Evolutionary conservation across 2,888 invertebrate genomes (phyloP), one percentile per base, ranked within the genome.

Genomic region (Tanytarsus gracilentus): DNA sequence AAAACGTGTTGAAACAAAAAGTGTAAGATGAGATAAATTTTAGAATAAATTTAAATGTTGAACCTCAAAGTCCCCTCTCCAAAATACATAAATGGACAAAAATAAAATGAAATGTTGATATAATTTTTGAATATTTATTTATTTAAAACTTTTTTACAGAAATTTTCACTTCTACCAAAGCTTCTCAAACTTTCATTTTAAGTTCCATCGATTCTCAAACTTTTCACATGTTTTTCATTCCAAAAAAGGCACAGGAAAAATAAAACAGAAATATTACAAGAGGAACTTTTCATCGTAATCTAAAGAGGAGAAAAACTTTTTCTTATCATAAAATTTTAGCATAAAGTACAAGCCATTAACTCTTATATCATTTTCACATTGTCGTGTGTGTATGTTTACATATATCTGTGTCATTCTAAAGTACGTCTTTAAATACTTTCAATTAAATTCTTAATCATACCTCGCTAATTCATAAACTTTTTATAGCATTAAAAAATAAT

Each of bases 91-190:
- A 58, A 58, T 48, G 58, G 58, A 48, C 36, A 23, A 39, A 55
- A 53, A 40, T 33, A 40, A 27, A 33, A 55, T 55, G 55, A 55
- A 55, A 40, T 26, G 55, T 55, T 55, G 55, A 55, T 26, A 55
- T 40, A 55, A 55, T 40, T 23, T 8, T 26, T 21, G 14, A 30
- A 30, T 58, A 7, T 58, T 58, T 16, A 16, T 51, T 18, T 29
- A 39, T 21, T 58, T 23, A 26, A 25, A 55, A 55, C 26, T 58
- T 39, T 14, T 44, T 44, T 5, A 11, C 2, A 33, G 5, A n/a
- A 3, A 30, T 23, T 51, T 36, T 53, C 53, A 53, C 14, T 14
- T 14, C 25, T 25, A 53, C 23, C 21, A 53, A 23, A 33, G 36
- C 25, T 36, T 53, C 23, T 53, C 25, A 53, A 53, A 53, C 53